Evolutionary conservation across 2,888 invertebrate genomes (phyloP).

Genomic region (Diabrotica balteata): DNA sequence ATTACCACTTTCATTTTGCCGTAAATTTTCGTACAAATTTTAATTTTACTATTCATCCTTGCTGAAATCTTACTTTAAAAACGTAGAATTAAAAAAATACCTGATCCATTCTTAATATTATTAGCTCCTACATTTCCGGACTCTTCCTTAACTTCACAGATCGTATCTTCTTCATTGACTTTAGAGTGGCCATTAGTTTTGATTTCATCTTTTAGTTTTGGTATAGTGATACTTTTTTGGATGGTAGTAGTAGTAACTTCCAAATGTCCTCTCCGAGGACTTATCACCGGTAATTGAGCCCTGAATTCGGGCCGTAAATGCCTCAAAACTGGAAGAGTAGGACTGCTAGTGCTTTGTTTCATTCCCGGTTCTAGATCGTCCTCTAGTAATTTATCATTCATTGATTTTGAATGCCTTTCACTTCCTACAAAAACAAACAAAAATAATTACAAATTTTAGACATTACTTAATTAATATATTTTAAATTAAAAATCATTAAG

Average conservation of each 20-base stretch:
- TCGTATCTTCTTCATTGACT: conserved; percentile 42
- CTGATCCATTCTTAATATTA: conserved; percentile 31
- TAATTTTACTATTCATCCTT: no score
- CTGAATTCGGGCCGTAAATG: conserved; percentile 86
- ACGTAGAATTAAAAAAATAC: conserved; percentile 12
- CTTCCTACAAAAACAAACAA: not conserved
- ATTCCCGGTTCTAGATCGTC: conserved; percentile 52
- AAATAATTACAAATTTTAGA: no score
- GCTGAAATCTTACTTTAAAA: no score
- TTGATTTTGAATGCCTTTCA: conserved; percentile 50
- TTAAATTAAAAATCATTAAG: no score
- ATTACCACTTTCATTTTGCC: no score
- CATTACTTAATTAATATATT: no score
- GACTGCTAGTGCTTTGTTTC: conserved; percentile 57
- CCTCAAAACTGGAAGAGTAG: conserved; percentile 77
- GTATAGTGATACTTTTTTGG: conserved; percentile 57
- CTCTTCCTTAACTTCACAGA: conserved; percentile 30
- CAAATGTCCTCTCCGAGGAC: conserved; percentile 51
- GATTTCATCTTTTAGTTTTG: conserved; percentile 52
- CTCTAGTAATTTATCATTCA: conserved; percentile 47
- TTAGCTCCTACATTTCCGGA: conserved; percentile 26
- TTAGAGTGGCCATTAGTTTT: conserved; percentile 51
- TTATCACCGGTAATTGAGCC: conserved; percentile 78
- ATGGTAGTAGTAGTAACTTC: conserved; percentile 40
- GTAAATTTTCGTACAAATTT: no score